These are phyloP conservation scores for Heteromormyrus szaboi DNA, from an alignment of 2,797 vertebrate species.

Conservation along the genomic window DNA sequence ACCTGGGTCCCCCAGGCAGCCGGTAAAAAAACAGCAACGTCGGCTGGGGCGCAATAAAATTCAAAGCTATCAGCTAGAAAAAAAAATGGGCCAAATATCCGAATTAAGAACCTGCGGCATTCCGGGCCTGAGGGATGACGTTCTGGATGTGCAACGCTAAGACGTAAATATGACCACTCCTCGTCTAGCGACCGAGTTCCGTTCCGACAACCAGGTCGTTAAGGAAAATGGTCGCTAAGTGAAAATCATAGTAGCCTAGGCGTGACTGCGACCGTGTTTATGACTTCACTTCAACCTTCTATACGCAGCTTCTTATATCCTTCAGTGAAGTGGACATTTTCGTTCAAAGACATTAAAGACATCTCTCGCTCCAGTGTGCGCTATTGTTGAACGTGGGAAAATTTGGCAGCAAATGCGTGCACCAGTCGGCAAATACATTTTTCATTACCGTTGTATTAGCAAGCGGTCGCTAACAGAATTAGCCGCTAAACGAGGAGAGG, in stretches of 20 bases:
- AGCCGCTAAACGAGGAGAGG: not conserved
- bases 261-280: not conserved
- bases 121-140: constrained; percentile 56
- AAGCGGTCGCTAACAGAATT: not conserved
- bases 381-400: not conserved
- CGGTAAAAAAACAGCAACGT: constrained; percentile 39
- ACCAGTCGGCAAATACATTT: not conserved
- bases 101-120: constrained; percentile 53
- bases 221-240: not conserved
- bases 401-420: not conserved
- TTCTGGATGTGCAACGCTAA: constrained; percentile 55
- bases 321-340: not conserved
- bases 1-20: not conserved
- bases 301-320: not conserved
- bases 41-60: constrained; percentile 56
- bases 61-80: constrained; percentile 64
- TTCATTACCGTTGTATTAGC: not conserved
- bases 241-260: not conserved
- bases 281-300: not conserved
- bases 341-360: not conserved
- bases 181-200: not conserved
- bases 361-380: not conserved
- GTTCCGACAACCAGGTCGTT: not conserved
- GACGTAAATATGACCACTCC: constrained; percentile 48
- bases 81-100: constrained; percentile 65